Base-by-base conservation (phyloP, 2,888 invertebrate genomes). In the Chesias legatella region DNA sequence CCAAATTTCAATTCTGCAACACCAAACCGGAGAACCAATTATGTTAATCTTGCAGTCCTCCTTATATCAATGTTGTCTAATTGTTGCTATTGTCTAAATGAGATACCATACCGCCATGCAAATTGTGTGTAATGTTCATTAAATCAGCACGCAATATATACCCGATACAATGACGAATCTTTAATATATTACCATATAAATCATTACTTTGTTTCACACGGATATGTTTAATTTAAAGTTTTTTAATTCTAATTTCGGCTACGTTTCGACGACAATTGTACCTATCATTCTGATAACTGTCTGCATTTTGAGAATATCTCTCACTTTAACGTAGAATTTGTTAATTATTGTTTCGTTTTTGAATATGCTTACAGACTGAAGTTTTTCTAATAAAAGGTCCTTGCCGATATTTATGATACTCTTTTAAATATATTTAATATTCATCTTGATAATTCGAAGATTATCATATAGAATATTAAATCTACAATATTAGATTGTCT, bases 11-110 rank as follows among this genome's bases (percentile, higher is more conserved):
- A 47, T 29, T 32, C 38, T 23, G 32, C 33, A n/a, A 22, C 21
- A 23, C 46, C 43, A 40, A 37, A 45, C 22, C 7, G 32, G 39
- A 21, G 17, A 24, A 17, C 33, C 37, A 43, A 51, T 51, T 41
- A 48, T 43, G 43, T 38, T 48, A 44, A 43, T 53, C 46, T 26
- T 27, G 33, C 38, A 44, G 26, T 33, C 24, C 9, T 6, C 40
- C 46, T n/a, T n/a, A n/a, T n/a, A 41, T 37, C 30, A 33, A 17
- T 17, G 9, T 8, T 33, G 29, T 45, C 45, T 41, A 41, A 45
- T 40, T 37, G 11, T 33, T 33, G 22, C 29, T 29, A 37, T 41
- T 45, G 40, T 45, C 36, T 26, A 20, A 33, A 36, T 33, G 23
- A 40, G 28, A 22, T 26, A 10, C 26, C 9, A 13, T 13, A 34